A percentile compares a stretch with the other conserved stretches of the same genome.
Evolutionary conservation across 2,113 vertebrate genomes (phyloP).

Genomic region (Gallinago media): DNA sequence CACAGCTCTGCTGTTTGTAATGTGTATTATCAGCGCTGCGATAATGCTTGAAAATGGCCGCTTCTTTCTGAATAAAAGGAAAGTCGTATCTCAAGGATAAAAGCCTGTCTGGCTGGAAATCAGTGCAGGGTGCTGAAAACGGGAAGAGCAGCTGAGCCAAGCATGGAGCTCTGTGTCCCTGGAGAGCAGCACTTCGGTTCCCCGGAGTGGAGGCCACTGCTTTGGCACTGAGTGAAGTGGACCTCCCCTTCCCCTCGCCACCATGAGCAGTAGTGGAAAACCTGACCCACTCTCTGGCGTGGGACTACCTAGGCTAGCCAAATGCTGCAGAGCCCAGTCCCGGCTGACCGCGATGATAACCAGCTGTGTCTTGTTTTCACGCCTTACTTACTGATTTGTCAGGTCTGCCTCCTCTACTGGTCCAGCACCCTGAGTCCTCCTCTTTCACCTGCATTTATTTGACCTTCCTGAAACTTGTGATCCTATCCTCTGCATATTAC

Average conservation of each 20-base stretch:
- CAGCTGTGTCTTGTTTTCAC: neutral
- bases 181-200: neutral
- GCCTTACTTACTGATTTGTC: neutral
- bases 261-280: neutral
- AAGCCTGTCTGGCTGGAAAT: slow-evolving; percentile 43
- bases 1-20: slow-evolving; percentile 12
- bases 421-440: neutral
- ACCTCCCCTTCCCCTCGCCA: neutral
- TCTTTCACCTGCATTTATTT: neutral
- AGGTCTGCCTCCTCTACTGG: neutral
- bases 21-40: neutral
- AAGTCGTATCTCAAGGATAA: slow-evolving; percentile 50
- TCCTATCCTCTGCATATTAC: neutral
- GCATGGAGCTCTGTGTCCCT: neutral
- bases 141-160: neutral
- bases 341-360: neutral
- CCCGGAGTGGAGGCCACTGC: neutral
- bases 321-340: neutral
- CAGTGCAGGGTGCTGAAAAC: slow-evolving; percentile 1
- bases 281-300: neutral
- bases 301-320: neutral
- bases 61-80: slow-evolving; percentile 35
- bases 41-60: slow-evolving; percentile 17
- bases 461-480: neutral
- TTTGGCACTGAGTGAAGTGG: neutral